phyloP scores from a whole-genome alignment of 2,113 vertebrate genomes.

The Periophthalmus modestus region DNA sequence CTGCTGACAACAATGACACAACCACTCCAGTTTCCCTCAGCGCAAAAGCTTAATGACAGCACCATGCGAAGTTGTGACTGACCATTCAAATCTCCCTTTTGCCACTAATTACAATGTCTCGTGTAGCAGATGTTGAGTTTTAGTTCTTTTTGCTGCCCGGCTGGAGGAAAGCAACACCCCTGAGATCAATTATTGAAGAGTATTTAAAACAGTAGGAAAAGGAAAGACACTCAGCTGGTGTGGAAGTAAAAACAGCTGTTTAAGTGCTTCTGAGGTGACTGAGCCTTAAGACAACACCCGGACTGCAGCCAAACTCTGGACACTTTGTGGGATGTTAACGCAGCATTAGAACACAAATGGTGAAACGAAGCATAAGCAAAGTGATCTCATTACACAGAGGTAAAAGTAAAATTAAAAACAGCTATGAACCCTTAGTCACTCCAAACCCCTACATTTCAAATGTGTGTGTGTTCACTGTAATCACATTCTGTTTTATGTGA shows the following conservation, averaged over 20 bases:
- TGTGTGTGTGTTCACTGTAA: too few species aligned
- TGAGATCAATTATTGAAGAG: conserved; percentile 74
- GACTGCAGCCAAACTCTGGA: conserved; percentile 43
- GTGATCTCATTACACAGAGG: not conserved
- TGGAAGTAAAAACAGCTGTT: conserved; percentile 52
- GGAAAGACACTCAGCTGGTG: conserved; percentile 17
- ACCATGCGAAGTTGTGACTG: conserved; percentile 27
- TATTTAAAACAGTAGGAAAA: conserved; percentile 63
- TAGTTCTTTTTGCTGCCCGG: conserved; percentile 58
- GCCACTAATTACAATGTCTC: conserved; percentile 59
- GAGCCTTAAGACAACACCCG: conserved; percentile 53
- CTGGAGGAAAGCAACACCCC: conserved; percentile 58
- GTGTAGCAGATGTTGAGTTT: conserved; percentile 55
- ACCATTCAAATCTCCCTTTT: conserved; percentile 47
- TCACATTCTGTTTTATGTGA: too few species aligned
- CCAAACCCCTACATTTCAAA: not conserved
- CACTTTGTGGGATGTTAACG: not conserved
- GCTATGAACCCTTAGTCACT: not conserved
- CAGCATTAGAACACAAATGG: not conserved
- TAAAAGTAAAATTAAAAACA: not conserved
- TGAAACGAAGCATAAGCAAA: not conserved
- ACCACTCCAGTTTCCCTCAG: conserved; percentile 11
- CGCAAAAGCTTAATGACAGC: conserved; percentile 37
- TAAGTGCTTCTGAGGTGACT: conserved; percentile 33
- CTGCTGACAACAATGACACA: conserved; percentile 24